phyloP scores from a whole-genome alignment of 1,140 invertebrate genomes.

The Drosophila pruinosa region DNA sequence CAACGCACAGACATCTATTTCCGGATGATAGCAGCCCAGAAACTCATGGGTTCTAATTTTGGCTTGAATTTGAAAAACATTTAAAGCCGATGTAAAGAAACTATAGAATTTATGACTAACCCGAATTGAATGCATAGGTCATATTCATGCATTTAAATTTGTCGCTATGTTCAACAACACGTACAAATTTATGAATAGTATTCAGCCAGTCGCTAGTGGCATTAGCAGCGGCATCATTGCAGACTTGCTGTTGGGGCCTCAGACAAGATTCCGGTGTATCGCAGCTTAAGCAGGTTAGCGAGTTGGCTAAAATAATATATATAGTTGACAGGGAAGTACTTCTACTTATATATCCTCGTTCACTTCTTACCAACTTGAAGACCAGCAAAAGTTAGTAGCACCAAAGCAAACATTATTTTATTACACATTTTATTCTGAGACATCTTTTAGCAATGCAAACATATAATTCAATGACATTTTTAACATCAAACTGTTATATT shows the following conservation, averaged over 20 bases:
- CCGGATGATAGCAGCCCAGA: conserved; percentile 46
- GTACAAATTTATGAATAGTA: conserved; percentile 21
- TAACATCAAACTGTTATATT: not conserved
- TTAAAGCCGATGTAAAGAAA: not conserved
- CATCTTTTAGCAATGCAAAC: not conserved
- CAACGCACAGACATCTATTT: conserved; percentile 16
- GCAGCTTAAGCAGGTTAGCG: conserved; percentile 51
- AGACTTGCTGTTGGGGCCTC: conserved; percentile 28
- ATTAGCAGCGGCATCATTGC: conserved; percentile 47
- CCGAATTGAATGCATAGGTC: not conserved
- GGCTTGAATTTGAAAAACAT: conserved; percentile 2
- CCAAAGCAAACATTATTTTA: conserved; percentile 33
- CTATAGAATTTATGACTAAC: conserved; percentile 8
- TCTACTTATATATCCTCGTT: not conserved
- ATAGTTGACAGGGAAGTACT: not conserved
- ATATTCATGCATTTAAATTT: conserved; percentile 45
- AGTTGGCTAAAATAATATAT: conserved; percentile 19
- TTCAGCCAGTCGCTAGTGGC: conserved; percentile 4
- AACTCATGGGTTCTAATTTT: not conserved
- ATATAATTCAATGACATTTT: conserved; percentile 13
- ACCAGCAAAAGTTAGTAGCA: conserved; percentile 41
- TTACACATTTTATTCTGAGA: conserved; percentile 38
- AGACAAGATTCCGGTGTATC: not conserved
- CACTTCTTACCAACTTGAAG: conserved; percentile 46
- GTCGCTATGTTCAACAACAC: not conserved